Base-by-base conservation (phyloP, 2,113 vertebrate genomes). In the Conger conger region DNA sequence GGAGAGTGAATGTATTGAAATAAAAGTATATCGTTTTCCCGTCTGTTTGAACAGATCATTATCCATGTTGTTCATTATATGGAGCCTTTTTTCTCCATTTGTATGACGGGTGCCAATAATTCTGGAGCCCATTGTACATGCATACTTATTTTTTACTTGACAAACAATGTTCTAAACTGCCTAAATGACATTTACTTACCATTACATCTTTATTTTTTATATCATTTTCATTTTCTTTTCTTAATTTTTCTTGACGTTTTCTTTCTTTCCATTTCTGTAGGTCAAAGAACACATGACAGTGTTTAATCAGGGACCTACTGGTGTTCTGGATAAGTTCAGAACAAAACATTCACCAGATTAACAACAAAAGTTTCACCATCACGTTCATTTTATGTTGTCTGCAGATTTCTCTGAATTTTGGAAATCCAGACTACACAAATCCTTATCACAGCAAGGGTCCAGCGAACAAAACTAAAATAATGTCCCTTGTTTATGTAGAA, bases 231-330 rank as follows among this genome's bases (percentile, higher is more conserved):
- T 93, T 88, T 54, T 89, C 89, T 81, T 88, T 93, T 40, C 89
- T 87, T 77, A 88, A 42, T 87, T 92, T 92, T 84, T 93, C 88
- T 2, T 68, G 86, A 0, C 54, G 89, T 81, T 87, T 93, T 45
- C 87, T 89, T 76, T 92, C 88, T 86, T 92, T 95, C 68, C 85
- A 91, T 84, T 90, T 93, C 93, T 94, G 86, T 85, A 30, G 79
- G 20, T 42, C 36, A 73, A 76, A 53, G n/a, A 36, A 73, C 68
- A 33, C 11, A 73, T n/a, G 53, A 4, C 4, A 40, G 42, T 4
- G 82, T 5, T 23, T 27, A 63, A 50, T 11, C 45, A 50, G 45
- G 11, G 9, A 50, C 1, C 9, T 50, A 50, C 45, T 50, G 6
- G 45, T 50, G 45, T 73, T 73, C 15, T 36, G 76, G 7, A 17